Conservation (phyloP, 2,797 vertebrate species). For the Thalassophryne amazonica region DNA sequence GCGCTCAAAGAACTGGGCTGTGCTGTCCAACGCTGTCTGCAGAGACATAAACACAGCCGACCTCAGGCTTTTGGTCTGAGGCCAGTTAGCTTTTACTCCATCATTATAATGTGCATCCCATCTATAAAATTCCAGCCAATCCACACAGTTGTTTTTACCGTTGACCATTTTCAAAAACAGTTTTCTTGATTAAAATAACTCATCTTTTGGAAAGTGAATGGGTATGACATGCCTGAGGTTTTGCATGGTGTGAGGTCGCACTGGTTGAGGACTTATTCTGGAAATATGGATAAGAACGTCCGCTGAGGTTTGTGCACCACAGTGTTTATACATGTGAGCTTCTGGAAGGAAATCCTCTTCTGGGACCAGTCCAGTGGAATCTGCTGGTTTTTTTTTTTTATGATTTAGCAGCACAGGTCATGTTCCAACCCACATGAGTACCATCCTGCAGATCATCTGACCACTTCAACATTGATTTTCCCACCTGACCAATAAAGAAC, state of each 20-base stretch:
- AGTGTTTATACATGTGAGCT: conserved; percentile 31
- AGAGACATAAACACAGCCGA: conserved; percentile 43
- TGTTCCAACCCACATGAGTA: conserved; percentile 18
- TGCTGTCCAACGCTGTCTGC: conserved; percentile 30
- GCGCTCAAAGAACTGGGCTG: conserved; percentile 26
- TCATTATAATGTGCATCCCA: conserved; percentile 47
- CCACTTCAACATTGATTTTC: conserved; percentile 55
- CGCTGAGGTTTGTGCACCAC: conserved; percentile 23
- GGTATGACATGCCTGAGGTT: conserved; percentile 57
- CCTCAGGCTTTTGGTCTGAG: conserved; percentile 30
- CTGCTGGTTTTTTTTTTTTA: conserved; percentile 33
- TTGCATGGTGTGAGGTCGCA: conserved; percentile 41
- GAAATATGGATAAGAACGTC: conserved; percentile 36
- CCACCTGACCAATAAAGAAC: conserved; percentile 56
- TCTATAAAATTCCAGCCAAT: conserved; percentile 39
- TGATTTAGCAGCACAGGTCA: conserved; percentile 31
- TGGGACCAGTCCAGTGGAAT: conserved; percentile 22
- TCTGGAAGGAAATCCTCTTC: conserved; percentile 51
- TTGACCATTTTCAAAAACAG: conserved; percentile 56
- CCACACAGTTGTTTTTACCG: conserved; percentile 33
- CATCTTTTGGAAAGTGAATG: conserved; percentile 47
- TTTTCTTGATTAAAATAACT: conserved; percentile 63
- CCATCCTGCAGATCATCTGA: conserved; percentile 41
- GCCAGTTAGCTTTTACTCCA: conserved; percentile 36
- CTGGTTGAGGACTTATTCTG: conserved; percentile 41